These are phyloP conservation scores for Phengaris arion DNA, from an alignment of 2,888 invertebrate species.

Conservation along the genomic window DNA sequence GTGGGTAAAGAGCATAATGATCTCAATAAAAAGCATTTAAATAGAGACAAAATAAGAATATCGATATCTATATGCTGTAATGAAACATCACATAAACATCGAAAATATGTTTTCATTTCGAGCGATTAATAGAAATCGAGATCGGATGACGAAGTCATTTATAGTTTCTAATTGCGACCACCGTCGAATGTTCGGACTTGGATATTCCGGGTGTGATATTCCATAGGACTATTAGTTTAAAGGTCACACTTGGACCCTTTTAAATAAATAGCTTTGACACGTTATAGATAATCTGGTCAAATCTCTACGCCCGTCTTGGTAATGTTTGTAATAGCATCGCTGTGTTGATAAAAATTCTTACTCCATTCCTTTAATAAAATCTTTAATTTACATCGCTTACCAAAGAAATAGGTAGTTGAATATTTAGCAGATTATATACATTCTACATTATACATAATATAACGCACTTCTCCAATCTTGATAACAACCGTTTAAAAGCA, in stretches of 20 bases:
- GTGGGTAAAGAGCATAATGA: conserved; percentile 14
- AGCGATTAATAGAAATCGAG: conserved; percentile 66
- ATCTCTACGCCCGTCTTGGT: not conserved
- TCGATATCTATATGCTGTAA: conserved; percentile 49
- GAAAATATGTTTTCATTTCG: conserved; percentile 61
- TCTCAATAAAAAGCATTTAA: conserved; percentile 42
- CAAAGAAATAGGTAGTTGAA: not conserved
- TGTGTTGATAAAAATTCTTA: not conserved
- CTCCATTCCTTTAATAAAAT: not conserved
- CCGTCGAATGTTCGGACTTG: conserved; percentile 59
- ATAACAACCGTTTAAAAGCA: conserved; percentile 6
- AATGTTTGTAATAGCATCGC: conserved; percentile 1
- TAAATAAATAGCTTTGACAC: conserved; percentile 17
- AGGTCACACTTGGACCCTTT: not conserved
- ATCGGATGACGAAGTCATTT: conserved; percentile 70
- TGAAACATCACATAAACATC: conserved; percentile 58
- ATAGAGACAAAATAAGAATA: conserved; percentile 27
- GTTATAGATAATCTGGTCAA: conserved; percentile 5
- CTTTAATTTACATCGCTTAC: not conserved
- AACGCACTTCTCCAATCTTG: not conserved
- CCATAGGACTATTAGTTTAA: conserved; percentile 19
- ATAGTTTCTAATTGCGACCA: conserved; percentile 74
- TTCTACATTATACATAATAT: not conserved
- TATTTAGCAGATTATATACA: not conserved
- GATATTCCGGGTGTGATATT: conserved; percentile 63